A percentile compares a stretch with the other conserved stretches of the same genome.
phyloP scores from a whole-genome alignment of 2,797 vertebrate species.

The Pangasius krempfi region DNA sequence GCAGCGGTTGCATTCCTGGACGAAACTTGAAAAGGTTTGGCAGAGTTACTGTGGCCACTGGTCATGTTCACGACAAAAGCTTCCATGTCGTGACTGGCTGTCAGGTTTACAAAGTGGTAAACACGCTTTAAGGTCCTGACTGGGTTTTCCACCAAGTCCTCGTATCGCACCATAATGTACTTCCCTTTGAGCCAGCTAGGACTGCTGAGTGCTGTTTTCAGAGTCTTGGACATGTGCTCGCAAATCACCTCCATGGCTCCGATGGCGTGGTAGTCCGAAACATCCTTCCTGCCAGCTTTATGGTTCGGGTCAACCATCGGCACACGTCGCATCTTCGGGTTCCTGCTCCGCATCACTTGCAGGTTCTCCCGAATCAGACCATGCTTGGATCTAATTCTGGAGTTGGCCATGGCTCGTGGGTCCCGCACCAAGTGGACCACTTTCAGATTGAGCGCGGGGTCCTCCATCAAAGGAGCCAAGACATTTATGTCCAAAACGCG shows the following conservation, averaged over 20 bases:
- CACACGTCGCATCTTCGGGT: constrained; percentile 88
- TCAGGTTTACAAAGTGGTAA: constrained; percentile 90
- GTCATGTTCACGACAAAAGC: constrained; percentile 95
- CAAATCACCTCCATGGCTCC: constrained; percentile 98
- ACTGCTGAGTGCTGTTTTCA: constrained; percentile 88
- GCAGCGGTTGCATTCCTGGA: constrained; percentile 93
- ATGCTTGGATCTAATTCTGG: constrained; percentile 92
- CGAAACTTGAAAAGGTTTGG: constrained; percentile 93
- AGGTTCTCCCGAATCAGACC: constrained; percentile 95
- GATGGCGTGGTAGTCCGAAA: constrained; percentile 93
- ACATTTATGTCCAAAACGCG: constrained; percentile 91
- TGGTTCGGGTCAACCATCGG: constrained; percentile 88
- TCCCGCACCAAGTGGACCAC: constrained; percentile 95
- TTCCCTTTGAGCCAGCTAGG: constrained; percentile 93
- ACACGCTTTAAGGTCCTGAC: constrained; percentile 85
- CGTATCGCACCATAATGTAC: constrained; percentile 93
- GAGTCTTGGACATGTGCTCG: constrained; percentile 88
- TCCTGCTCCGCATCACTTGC: constrained; percentile 93
- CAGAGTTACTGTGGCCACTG: constrained; percentile 87
- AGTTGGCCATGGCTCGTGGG: constrained; percentile 93
- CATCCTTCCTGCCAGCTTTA: constrained; percentile 86
- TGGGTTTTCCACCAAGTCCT: constrained; percentile 95
- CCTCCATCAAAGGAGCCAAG: constrained; percentile 89
- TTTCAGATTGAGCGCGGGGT: constrained; percentile 91
- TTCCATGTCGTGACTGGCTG: constrained; percentile 89